Conservation (phyloP, 2,888 invertebrate species). For the Catocala nupta region DNA sequence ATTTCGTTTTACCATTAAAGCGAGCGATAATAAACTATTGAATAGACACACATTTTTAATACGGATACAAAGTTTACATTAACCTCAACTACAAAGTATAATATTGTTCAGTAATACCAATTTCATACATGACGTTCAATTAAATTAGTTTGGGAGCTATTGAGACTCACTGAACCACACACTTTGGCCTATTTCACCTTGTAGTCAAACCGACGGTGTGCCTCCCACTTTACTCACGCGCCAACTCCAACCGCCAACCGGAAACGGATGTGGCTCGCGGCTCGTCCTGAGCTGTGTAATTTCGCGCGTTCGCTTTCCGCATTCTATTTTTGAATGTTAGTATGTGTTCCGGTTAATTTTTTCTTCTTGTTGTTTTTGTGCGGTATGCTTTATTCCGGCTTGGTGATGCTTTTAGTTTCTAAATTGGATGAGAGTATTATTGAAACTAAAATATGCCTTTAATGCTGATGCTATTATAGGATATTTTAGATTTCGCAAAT, state of each 20-base stretch:
- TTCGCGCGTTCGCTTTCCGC: constrained; percentile 64
- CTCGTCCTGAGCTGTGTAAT: constrained; percentile 68
- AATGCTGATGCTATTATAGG: too few species aligned
- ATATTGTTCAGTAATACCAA: too few species aligned
- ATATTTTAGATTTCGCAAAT: too few species aligned
- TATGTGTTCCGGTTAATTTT: constrained; percentile 45
- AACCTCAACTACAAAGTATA: not conserved
- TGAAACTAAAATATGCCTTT: too few species aligned
- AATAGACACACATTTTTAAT: too few species aligned
- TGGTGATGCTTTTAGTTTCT: constrained; percentile 26
- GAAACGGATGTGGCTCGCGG: constrained; percentile 64
- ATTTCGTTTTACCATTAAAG: too few species aligned
- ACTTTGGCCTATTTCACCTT: constrained; percentile 2
- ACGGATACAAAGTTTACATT: too few species aligned
- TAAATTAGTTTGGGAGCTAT: constrained; percentile 3
- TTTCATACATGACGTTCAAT: constrained; percentile 3
- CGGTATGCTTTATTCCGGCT: constrained; percentile 35
- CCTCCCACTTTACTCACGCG: constrained; percentile 32
- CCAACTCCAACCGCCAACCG: constrained; percentile 51
- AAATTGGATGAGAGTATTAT: not conserved
- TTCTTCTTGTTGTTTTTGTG: constrained; percentile 25
- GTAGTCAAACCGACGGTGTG: constrained; percentile 18
- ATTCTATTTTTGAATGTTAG: constrained; percentile 65
- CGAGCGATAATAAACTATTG: too few species aligned
- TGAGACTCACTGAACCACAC: constrained; percentile 17